These are phyloP conservation scores for Cryptomyrus ogoouensis DNA, from an alignment of 2,113 vertebrate species.

Conservation along the genomic window DNA sequence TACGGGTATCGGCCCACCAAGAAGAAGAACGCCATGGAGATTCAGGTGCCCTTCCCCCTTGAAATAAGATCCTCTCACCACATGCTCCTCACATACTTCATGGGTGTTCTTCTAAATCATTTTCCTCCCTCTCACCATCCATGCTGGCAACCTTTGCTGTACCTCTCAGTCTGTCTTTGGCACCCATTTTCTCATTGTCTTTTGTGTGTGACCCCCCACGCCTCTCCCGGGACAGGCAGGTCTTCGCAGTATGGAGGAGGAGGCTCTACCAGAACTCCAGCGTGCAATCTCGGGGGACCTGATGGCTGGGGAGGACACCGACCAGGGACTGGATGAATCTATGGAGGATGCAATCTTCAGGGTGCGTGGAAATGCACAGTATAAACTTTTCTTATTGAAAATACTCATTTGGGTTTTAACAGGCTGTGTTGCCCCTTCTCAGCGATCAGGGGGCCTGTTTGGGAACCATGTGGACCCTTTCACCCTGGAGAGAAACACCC, in stretches of 20 bases:
- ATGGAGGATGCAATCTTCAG: slow-evolving; percentile 70
- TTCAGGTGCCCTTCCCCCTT: slow-evolving; percentile 65
- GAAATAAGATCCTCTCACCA: neutral
- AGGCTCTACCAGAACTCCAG: slow-evolving; percentile 72
- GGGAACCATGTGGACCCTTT: slow-evolving; percentile 71
- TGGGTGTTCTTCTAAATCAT: neutral
- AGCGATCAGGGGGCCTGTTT: slow-evolving; percentile 78
- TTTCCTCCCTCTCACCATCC: neutral
- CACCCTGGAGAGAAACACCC: slow-evolving; percentile 60
- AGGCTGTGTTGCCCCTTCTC: slow-evolving; percentile 7
- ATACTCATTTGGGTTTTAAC: neutral
- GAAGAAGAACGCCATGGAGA: slow-evolving; percentile 75
- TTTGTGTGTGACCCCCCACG: neutral
- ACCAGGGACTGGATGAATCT: slow-evolving; percentile 71
- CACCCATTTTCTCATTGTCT: neutral
- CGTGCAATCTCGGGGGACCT: slow-evolving; percentile 84
- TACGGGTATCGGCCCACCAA: slow-evolving; percentile 78
- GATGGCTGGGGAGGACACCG: slow-evolving; percentile 76
- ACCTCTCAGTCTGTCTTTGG: neutral
- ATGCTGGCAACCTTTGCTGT: neutral
- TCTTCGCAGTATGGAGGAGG: slow-evolving; percentile 81
- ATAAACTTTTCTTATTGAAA: neutral
- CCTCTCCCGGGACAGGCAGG: slow-evolving; percentile 66
- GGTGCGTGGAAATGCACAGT: slow-evolving; percentile 31
- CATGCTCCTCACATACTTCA: neutral